Evolutionary conservation across 1,140 invertebrate genomes (phyloP), one percentile per base, ranked within the genome.

Genomic region (Trachelipus rathkii): DNA sequence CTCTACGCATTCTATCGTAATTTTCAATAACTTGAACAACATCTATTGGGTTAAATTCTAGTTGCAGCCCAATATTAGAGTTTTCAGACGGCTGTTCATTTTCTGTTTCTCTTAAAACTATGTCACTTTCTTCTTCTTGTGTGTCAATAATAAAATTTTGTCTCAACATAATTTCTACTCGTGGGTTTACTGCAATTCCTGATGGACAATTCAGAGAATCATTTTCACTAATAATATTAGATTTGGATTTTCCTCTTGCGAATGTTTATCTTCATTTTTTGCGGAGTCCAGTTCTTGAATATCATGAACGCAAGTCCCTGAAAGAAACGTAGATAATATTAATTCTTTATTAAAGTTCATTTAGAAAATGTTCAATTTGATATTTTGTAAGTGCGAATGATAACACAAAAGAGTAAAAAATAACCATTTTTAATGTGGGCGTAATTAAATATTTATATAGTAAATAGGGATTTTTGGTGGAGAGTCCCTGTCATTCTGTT

Each of bases 241-340:
- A 10, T 69, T 53, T 60, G 44, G 44, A 19, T 45, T 68, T 43
- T 8, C 21, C 21, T 46, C 24, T 69, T 78, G 53, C 44, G 73
- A 71, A 71, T 71, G 77, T 24, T 79, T 71, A 68, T 75, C 76
- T 9, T 81, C 77, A 53, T 80, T 77, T 24, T 76, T 80, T n/a
- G 71, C 77, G 23, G 71, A 13, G 46, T 88, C 86, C n/a, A 86
- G 83, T 53, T 90, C 88, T 85, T 95, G 93, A 74, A 97, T 95
- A 84, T 96, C 94, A 85, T 97, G 95, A 24, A 97, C 89, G 84
- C 93, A 95, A 3, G 93, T 95, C 93, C 93, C 91, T 81, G 79
- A 13, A 78, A 77, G n/a, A n/a, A n/a, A n/a, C n/a, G n/a, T n/a
- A n/a, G n/a, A n/a, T n/a, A n/a, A n/a, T n/a, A n/a, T n/a, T n/a